Conservation (phyloP, 2,888 invertebrate genomes). For the Aleiodes alternator region DNA sequence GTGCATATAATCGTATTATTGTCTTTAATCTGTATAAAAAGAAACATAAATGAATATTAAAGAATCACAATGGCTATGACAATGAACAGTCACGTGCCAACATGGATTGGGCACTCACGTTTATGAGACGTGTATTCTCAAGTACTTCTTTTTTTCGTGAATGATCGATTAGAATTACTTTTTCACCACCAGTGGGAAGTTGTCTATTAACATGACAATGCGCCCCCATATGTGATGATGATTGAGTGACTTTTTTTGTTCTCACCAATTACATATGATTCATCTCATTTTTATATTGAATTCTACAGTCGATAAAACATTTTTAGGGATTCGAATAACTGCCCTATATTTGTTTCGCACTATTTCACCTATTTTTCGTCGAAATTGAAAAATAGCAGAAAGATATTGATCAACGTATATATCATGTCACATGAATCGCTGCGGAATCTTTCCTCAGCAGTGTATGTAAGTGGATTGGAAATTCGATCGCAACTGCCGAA, state of each 20-base stretch:
- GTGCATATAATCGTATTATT: slow-evolving; percentile 20
- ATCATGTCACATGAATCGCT: slow-evolving; percentile 31
- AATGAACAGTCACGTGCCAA: slow-evolving; percentile 27
- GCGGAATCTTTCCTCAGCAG: too few relatives aligned
- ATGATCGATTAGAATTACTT: slow-evolving; percentile 32
- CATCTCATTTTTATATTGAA: too few relatives aligned
- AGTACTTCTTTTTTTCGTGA: not conserved
- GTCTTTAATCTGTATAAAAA: slow-evolving; percentile 23
- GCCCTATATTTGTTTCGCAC: slow-evolving; percentile 1
- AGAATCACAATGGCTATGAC: slow-evolving; percentile 23
- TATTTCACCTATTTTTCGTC: slow-evolving; percentile 33
- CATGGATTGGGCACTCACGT: slow-evolving; percentile 29
- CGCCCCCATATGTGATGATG: slow-evolving; percentile 32
- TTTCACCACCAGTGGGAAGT: slow-evolving; percentile 28
- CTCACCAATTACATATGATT: not conserved
- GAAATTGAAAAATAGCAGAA: slow-evolving; percentile 46
- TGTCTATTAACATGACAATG: slow-evolving; percentile 43
- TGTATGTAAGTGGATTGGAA: not conserved
- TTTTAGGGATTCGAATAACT: not conserved
- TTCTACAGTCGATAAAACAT: too few relatives aligned
- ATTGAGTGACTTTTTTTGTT: slow-evolving; percentile 43
- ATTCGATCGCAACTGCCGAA: slow-evolving; percentile 33
- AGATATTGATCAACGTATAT: slow-evolving; percentile 40
- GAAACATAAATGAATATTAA: slow-evolving; percentile 34
- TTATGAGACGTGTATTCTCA: slow-evolving; percentile 25